Evolutionary conservation across 2,888 invertebrate genomes (phyloP).

Genomic region (Theodoxus fluviatilis): DNA sequence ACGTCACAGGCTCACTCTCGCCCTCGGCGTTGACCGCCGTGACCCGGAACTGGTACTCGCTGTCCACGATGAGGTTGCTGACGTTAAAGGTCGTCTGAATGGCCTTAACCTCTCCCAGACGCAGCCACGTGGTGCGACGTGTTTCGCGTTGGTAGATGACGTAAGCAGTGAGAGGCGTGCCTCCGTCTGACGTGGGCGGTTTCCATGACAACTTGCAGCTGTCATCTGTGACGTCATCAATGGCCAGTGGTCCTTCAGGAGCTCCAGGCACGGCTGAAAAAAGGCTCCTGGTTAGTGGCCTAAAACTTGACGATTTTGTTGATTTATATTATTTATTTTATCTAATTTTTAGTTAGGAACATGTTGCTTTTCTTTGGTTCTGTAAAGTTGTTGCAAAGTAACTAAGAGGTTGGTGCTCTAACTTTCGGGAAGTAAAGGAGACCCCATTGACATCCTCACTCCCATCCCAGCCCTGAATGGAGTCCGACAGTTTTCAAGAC

Average conservation of each 20-base stretch:
- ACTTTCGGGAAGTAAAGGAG: too few species aligned
- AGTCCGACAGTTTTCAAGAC: too few species aligned
- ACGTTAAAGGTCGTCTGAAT: conserved; percentile 52
- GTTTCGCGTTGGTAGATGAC: conserved; percentile 57
- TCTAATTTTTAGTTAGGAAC: too few species aligned
- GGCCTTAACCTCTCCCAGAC: conserved; percentile 88
- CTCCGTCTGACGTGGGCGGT: conserved; percentile 85
- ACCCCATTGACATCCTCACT: too few species aligned
- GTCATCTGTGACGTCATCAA: conserved; percentile 52
- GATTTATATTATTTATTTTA: too few species aligned
- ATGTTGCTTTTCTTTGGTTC: too few species aligned
- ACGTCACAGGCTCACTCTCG: conserved; percentile 40
- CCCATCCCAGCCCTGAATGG: too few species aligned
- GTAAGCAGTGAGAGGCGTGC: conserved; percentile 71
- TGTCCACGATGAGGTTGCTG: conserved; percentile 53
- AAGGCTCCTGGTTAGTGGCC: too few species aligned
- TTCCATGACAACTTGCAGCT: conserved; percentile 66
- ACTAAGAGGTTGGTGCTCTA: too few species aligned
- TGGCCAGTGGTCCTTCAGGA: conserved; percentile 55
- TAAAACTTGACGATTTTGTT: too few species aligned
- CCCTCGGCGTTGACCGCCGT: conserved; percentile 74
- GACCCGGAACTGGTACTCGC: conserved; percentile 67
- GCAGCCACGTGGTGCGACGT: conserved; percentile 71
- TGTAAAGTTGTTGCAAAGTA: too few species aligned
- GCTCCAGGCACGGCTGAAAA: conserved; percentile 48